A percentile compares a stretch with the other conserved stretches of the same genome.
phyloP scores from a whole-genome alignment of 2,888 invertebrate species.

The Cryptops parisi region DNA sequence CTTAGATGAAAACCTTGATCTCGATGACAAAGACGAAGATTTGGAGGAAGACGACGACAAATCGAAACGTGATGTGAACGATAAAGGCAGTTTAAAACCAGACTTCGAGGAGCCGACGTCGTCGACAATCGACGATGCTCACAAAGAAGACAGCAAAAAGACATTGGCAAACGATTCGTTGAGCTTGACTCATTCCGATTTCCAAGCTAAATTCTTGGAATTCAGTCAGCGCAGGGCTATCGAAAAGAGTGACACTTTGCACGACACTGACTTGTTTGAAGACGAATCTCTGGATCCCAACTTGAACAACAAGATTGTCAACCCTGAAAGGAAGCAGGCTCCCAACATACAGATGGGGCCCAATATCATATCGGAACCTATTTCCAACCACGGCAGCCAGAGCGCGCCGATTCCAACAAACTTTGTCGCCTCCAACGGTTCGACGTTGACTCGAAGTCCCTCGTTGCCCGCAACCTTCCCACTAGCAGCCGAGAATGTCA shows the following conservation, averaged over 20 bases:
- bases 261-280: conserved; percentile 16
- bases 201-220: conserved; percentile 31
- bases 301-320: conserved; percentile 11
- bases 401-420: background rate
- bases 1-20: conserved; percentile 61
- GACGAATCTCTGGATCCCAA: conserved; percentile 16
- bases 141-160: conserved; percentile 7
- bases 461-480: background rate
- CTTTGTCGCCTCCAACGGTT: background rate
- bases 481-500: background rate
- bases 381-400: background rate
- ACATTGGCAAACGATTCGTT: conserved; percentile 3
- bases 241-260: conserved; percentile 17
- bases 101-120: conserved; percentile 15
- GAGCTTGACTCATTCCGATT: conserved; percentile 19
- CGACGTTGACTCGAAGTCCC: background rate
- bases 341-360: background rate
- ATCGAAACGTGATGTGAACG: conserved; percentile 20
- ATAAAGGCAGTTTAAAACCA: conserved; percentile 13
- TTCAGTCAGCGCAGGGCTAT: conserved; percentile 26
- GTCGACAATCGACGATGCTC: conserved; percentile 1
- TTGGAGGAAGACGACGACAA: conserved; percentile 43
- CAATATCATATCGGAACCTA: background rate
- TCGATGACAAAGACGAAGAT: conserved; percentile 58
- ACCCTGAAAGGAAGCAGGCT: conserved; percentile 13